phyloP scores from a whole-genome alignment of 2,113 vertebrate genomes.

The Corythornis cristatus region DNA sequence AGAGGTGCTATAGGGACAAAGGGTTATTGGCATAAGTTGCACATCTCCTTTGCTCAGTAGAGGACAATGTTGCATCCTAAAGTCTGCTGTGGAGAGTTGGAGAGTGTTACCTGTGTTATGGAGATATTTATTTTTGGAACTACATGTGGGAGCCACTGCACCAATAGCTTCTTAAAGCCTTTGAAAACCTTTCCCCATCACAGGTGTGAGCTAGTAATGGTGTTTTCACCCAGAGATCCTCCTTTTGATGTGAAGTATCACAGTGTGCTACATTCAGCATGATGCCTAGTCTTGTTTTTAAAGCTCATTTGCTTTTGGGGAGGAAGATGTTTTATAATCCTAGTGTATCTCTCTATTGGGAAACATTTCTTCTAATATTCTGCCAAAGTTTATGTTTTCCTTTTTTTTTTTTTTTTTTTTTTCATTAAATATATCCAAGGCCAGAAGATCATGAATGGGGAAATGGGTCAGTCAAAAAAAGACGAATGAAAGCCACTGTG shows the following conservation, averaged over 20 bases:
- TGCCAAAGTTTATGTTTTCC: neutral
- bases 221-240: neutral
- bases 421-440: neutral
- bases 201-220: neutral
- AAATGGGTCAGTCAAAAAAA: neutral
- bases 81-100: neutral
- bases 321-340: neutral
- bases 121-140: neutral
- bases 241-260: neutral
- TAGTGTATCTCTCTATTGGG: neutral
- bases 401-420: neutral
- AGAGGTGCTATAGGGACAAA: neutral
- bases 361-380: neutral
- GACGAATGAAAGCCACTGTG: constrained; percentile 25
- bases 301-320: neutral
- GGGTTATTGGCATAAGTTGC: neutral
- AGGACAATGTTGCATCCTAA: neutral
- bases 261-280: neutral
- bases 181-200: neutral
- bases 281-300: neutral
- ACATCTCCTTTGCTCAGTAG: neutral
- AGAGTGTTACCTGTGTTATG: neutral
- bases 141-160: neutral
- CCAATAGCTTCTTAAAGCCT: neutral
- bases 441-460: neutral